Evolutionary conservation across 2,797 vertebrate genomes (phyloP).

Genomic region (Hydrolagus colliei): DNA sequence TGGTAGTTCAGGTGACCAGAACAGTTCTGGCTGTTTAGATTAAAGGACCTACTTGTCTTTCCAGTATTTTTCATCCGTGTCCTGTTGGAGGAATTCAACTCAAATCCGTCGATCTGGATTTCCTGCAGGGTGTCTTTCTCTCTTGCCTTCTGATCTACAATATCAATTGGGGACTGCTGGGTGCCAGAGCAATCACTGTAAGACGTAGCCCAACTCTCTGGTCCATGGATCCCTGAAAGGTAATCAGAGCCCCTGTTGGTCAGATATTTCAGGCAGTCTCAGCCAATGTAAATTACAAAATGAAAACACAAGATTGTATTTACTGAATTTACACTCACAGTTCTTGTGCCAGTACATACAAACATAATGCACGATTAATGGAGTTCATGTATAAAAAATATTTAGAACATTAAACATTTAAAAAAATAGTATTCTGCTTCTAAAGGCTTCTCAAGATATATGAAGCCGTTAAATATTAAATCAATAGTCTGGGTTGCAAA

Average conservation of each 20-base stretch:
- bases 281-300: background rate
- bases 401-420: background rate
- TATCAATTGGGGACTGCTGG: conserved; percentile 88
- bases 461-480: too few relatives aligned
- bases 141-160: conserved; percentile 70
- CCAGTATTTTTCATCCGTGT: conserved; percentile 97
- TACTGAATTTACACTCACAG: background rate
- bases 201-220: conserved; percentile 78
- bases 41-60: conserved; percentile 74
- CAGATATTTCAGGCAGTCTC: background rate
- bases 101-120: conserved; percentile 79
- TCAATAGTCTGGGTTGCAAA: too few relatives aligned
- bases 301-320: background rate
- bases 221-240: conserved; percentile 74
- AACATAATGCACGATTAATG: background rate
- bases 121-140: conserved; percentile 80
- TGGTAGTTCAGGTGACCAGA: background rate
- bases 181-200: conserved; percentile 74
- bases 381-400: background rate
- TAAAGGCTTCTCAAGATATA: too few relatives aligned
- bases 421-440: too few relatives aligned
- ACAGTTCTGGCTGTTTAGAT: background rate
- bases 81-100: conserved; percentile 84
- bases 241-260: too few relatives aligned
- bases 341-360: background rate